These are phyloP conservation scores for Xylophagus ater DNA, from an alignment of 2,888 invertebrate species.

Conservation along the genomic window DNA sequence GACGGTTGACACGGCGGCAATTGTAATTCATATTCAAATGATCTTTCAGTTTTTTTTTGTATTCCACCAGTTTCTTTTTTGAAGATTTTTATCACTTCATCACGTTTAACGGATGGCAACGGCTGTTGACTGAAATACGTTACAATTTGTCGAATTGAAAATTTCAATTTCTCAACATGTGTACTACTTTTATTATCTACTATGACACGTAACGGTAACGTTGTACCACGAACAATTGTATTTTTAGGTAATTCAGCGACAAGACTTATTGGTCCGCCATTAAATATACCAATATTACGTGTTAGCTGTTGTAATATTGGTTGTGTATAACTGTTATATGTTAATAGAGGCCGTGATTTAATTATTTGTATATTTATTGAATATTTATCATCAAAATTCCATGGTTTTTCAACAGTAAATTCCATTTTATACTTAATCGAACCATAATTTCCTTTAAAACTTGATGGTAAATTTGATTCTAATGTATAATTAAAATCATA, in stretches of 20 bases:
- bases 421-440: slow-evolving; percentile 38
- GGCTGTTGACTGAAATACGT: slow-evolving; percentile 33
- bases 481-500: slow-evolving; percentile 31
- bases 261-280: slow-evolving; percentile 34
- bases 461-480: slow-evolving; percentile 31
- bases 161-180: slow-evolving; percentile 37
- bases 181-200: slow-evolving; percentile 35
- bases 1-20: slow-evolving; percentile 34
- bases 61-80: slow-evolving; percentile 37
- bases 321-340: slow-evolving; percentile 30
- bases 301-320: slow-evolving; percentile 19
- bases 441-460: slow-evolving; percentile 33
- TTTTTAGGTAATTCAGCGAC: slow-evolving; percentile 30
- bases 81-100: slow-evolving; percentile 30
- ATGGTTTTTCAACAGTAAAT: slow-evolving; percentile 35
- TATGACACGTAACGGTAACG: slow-evolving; percentile 31
- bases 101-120: slow-evolving; percentile 26
- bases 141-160: slow-evolving; percentile 30
- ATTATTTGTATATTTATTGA: slow-evolving; percentile 32
- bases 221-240: slow-evolving; percentile 31
- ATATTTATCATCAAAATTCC: slow-evolving; percentile 37
- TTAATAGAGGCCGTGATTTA: slow-evolving; percentile 22
- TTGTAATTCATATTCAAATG: slow-evolving; percentile 35
- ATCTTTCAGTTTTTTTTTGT: slow-evolving; percentile 34
- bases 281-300: slow-evolving; percentile 25